Conservation (phyloP, 2,797 vertebrate genomes). For the Holocentrus rufus region DNA sequence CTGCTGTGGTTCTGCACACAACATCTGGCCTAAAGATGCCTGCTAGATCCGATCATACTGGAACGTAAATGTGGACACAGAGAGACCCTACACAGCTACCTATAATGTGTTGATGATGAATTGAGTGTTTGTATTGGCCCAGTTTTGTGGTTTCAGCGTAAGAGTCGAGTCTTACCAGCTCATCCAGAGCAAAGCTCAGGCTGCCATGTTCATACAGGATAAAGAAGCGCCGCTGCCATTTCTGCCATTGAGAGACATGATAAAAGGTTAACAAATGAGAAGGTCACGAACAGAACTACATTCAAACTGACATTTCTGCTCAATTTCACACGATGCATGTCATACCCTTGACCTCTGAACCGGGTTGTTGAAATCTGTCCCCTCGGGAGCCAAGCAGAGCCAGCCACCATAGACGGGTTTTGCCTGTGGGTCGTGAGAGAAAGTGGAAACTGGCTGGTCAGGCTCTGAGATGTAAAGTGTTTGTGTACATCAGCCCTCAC, state of each 20-base stretch:
- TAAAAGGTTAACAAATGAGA: too few species aligned
- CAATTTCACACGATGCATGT: background rate
- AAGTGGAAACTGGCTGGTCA: background rate
- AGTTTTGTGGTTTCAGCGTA: background rate
- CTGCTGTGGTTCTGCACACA: conserved; percentile 55
- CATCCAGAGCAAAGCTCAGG: conserved; percentile 79
- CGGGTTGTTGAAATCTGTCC: conserved; percentile 91
- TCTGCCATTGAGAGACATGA: conserved; percentile 55
- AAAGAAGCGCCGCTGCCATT: conserved; percentile 83
- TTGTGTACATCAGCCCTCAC: too few species aligned
- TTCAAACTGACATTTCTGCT: background rate
- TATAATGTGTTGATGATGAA: background rate
- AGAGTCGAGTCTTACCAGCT: conserved; percentile 66
- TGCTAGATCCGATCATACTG: conserved; percentile 31
- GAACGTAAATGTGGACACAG: conserved; percentile 29
- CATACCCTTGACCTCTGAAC: conserved; percentile 90
- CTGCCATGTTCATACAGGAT: conserved; percentile 79
- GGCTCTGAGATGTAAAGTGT: too few species aligned
- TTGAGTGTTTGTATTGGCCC: background rate
- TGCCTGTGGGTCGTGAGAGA: conserved; percentile 77
- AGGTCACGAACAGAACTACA: too few species aligned
- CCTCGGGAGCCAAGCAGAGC: conserved; percentile 92
- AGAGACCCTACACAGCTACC: background rate
- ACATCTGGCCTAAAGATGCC: conserved; percentile 77
- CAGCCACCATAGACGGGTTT: conserved; percentile 93